Evolutionary conservation across 2,888 invertebrate species (phyloP), one percentile per base, ranked within the genome.

Genomic region (Microctonus aethiopoides): DNA sequence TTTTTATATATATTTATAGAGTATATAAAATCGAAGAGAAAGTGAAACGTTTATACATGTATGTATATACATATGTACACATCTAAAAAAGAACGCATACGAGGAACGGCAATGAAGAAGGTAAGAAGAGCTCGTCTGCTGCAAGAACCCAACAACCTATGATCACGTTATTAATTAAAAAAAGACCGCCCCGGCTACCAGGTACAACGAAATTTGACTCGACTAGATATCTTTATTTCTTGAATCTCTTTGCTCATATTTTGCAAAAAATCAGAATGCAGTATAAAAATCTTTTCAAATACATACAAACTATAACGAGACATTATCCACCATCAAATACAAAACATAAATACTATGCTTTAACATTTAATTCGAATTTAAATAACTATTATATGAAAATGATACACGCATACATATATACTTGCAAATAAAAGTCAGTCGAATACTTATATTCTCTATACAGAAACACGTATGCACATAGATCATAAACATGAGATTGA

Each of bases 101-200:
- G 54, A 41, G 32, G 46, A n/a, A 34, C 32, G 39, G 46, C 26
- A 54, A 60, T 39, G 22, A 10, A 51, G 24, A 56, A 57, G 39
- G 29, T 34, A 54, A 68, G 26, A 41, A 52, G 60, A 51, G 54
- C 29, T 51, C 60, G 71, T 73, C 65, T 66, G 68, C 46, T 64
- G 57, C 39, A 41, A 65, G 39, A 68, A 65, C 77, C 77, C 77
- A 82, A 80, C 83, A 84, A 82, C 84, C 84, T 84, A 83, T 84
- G 84, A 84, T 84, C 83, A 83, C 83, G 82, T 84, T 83, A 84
- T 84, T 84, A 84, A 84, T 84, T 84, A 82, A 83, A 84, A 82
- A 82, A 84, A 79, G 83, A 79, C 83, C 81, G 80, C 80, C 82
- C 78, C 79, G 79, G 84, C 83, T 84, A 83, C 83, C 80, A 80